Percentiles rank a stretch among this genome's conserved stretches.
Evolutionary conservation across 2,113 vertebrate species (phyloP).

Genomic region (Sceloporus undulatus): DNA sequence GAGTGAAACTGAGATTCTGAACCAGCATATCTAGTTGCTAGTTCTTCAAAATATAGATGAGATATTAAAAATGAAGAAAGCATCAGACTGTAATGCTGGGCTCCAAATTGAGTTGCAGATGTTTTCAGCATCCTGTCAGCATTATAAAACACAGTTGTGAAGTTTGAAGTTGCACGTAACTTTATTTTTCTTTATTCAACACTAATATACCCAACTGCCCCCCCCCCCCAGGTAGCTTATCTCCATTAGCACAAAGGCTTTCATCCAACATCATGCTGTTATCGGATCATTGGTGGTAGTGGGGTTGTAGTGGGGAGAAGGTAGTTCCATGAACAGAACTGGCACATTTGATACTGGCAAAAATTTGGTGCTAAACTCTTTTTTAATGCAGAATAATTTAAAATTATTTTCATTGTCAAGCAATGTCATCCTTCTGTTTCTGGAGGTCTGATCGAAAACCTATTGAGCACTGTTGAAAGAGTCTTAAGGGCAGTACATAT

Average conservation of each 20-base stretch:
- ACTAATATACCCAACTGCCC: neutral
- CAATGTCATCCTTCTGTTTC: neutral
- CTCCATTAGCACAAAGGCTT: neutral
- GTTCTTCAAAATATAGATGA: conserved; percentile 22
- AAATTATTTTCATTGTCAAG: neutral
- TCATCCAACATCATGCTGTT: neutral
- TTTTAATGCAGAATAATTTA: neutral
- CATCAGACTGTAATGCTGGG: neutral
- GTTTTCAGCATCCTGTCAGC: neutral
- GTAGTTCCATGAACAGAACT: neutral
- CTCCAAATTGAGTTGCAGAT: neutral
- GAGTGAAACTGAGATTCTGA: conserved; percentile 40
- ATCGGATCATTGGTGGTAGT: neutral
- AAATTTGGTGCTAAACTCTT: neutral
- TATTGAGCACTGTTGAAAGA: neutral
- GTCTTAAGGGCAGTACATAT: neutral
- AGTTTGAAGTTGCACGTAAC: neutral
- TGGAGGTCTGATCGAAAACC: neutral
- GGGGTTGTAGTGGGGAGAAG: too few relatives aligned
- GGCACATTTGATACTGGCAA: neutral
- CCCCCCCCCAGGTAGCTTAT: neutral
- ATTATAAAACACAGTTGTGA: neutral
- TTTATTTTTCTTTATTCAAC: neutral
- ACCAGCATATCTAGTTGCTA: conserved; percentile 6
- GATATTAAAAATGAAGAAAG: conserved; percentile 43